phyloP scores from a whole-genome alignment of 2,888 invertebrate genomes.

The Nomada fabriciana region DNA sequence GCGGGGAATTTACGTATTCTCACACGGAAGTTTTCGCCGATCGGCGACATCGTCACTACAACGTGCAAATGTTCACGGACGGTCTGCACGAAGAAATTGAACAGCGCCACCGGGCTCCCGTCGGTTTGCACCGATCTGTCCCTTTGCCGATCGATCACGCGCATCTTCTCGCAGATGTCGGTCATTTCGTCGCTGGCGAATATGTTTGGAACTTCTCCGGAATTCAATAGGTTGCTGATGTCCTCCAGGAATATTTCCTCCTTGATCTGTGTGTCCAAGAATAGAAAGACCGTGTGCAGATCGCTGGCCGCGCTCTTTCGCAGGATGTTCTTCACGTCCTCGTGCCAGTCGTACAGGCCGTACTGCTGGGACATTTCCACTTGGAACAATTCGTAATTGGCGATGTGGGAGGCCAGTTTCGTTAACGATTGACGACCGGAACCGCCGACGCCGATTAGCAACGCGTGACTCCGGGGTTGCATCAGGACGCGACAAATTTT shows the following conservation, averaged over 20 bases:
- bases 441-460: slow-evolving; percentile 96
- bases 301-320: slow-evolving; percentile 93
- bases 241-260: slow-evolving; percentile 97
- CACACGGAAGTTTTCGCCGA: slow-evolving; percentile 93
- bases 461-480: slow-evolving; percentile 95
- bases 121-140: slow-evolving; percentile 96
- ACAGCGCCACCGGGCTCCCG: slow-evolving; percentile 95
- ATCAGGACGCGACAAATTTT: slow-evolving; percentile 95
- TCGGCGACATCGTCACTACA: slow-evolving; percentile 95
- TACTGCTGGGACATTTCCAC: slow-evolving; percentile 96
- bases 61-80: slow-evolving; percentile 96
- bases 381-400: slow-evolving; percentile 96
- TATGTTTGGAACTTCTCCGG: slow-evolving; percentile 97
- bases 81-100: slow-evolving; percentile 95
- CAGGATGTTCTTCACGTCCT: slow-evolving; percentile 93
- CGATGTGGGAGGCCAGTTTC: slow-evolving; percentile 94
- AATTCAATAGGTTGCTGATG: slow-evolving; percentile 95
- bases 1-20: slow-evolving; percentile 96
- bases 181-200: slow-evolving; percentile 94
- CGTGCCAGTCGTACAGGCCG: slow-evolving; percentile 94
- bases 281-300: slow-evolving; percentile 94
- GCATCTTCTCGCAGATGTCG: slow-evolving; percentile 97
- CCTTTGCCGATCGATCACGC: slow-evolving; percentile 94
- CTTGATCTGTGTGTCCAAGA: slow-evolving; percentile 97
- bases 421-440: slow-evolving; percentile 97